Evolutionary conservation across 2,797 vertebrate genomes (phyloP), one percentile per base, ranked within the genome.

Genomic region (Alfaro cultratus): DNA sequence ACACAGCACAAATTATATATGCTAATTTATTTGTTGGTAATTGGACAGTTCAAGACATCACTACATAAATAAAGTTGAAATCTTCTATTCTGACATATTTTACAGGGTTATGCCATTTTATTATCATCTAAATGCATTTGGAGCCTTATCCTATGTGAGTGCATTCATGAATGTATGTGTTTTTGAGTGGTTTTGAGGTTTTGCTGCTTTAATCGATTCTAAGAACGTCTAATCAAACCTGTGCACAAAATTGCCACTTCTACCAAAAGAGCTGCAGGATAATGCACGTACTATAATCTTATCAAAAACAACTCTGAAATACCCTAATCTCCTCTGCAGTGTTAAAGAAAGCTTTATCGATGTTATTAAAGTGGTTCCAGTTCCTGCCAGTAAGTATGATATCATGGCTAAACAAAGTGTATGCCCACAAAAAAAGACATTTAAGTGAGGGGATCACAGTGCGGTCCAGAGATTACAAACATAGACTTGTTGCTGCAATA

Each of bases 261-360:
- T 85, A 87, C 88, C 82, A 85, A 83, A 91, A 80, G 85, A 93
- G 91, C 94, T 94, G 86, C 64, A 29, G 91, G 93, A 95, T 95
- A 94, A 91, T 77, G 93, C 93, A 94, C 92, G 93, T 93, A 94
- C 75, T 21, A 36, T 89, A 94, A 93, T 93, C 92, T 89, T 86
- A 92, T 87, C 86, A 92, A 85, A 91, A 87, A 88, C 86, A 86
- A 86, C 89, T 83, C 46, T 72, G 57, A 85, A 92, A 89, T 79
- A 75, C 87, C 75, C 85, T 91, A 89, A 94, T 93, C 91, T 93
- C 73, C 77, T 70, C 80, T 88, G 90, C 84, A 88, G 91, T 91
- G 92, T 92, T 94, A 93, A 87, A 93, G 90, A 85, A 93, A 87
- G 86, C 86, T 89, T 93, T 92, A 87, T 83, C 79, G 87, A 88